Base-by-base conservation (phyloP, 2,888 invertebrate genomes). In the Euspilapteryx auroguttella region DNA sequence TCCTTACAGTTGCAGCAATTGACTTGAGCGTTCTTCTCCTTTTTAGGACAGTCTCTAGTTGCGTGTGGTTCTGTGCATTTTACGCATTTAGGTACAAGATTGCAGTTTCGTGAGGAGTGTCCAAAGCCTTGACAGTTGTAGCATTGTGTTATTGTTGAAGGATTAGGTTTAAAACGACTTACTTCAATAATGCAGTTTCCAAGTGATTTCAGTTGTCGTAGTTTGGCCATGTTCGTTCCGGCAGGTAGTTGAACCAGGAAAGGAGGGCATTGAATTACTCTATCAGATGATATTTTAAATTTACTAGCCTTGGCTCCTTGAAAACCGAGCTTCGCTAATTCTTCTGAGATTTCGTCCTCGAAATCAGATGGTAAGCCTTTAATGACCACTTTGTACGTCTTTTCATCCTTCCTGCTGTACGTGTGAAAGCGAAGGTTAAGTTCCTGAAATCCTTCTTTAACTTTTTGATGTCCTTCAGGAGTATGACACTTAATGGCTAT, bases 201-300 rank as follows among this genome's bases (percentile, higher is more conserved):
- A 4, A 25, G 14, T 14, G 14, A 25, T 4, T 25, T 25, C 6
- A 25, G 14, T 11, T 14, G 25, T 3, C n/a, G 25, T n/a, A 25
- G 15, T 11, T 25, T 25, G 2, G n/a, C 7, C 7, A 25, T 15
- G 25, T 25, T 15, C 2, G 15, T n/a, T 25, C 25, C 25, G 5
- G 25, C 10, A 5, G 25, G 25, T 2, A 25, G 15, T 14, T 25
- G 25, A 9, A 25, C 25, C 10, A 25, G 25, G 14, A 15, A 25
- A n/a, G 25, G 15, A n/a, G 25, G 25, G 7, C 25, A 25, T 10
- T 14, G 14, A 3, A 11, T 6, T 2, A 10, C 2, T 15, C 10
- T 8, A 6, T 11, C n/a, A 6, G 14, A 3, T 6, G 25, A 11
- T n/a, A 15, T 11, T 4, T 5, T n/a, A n/a, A 25, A 11, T 25